Evolutionary conservation across 1,140 invertebrate species (phyloP).

Genomic region (Tetramorium alpestre): DNA sequence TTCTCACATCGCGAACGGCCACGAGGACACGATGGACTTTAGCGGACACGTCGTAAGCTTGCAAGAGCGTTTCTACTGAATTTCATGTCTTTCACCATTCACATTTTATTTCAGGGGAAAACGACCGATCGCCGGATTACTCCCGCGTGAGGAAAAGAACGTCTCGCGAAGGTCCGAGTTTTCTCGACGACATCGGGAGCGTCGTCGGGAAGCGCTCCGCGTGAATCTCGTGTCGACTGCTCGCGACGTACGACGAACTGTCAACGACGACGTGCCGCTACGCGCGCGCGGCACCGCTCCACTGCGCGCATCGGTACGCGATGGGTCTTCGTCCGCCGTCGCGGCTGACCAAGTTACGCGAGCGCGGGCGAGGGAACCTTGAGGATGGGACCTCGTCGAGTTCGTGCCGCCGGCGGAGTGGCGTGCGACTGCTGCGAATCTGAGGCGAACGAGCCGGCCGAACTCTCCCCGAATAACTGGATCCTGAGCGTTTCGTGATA

Average conservation of each 20-base stretch:
- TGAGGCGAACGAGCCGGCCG: neutral
- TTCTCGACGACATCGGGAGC: neutral
- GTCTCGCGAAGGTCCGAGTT: too few species aligned
- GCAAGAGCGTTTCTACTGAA: neutral
- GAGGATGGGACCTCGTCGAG: neutral
- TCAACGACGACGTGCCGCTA: slow-evolving; percentile 18
- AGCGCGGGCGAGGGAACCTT: slow-evolving; percentile 25
- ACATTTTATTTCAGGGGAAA: neutral
- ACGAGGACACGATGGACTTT: neutral
- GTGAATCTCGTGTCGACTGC: neutral
- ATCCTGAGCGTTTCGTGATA: neutral
- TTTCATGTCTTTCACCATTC: neutral
- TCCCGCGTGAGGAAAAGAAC: neutral
- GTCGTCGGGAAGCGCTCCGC: too few species aligned
- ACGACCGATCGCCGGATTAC: neutral
- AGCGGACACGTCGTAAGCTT: neutral
- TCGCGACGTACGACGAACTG: neutral
- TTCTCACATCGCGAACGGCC: neutral
- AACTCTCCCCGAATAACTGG: slow-evolving; percentile 33
- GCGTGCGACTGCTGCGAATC: neutral
- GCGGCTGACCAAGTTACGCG: neutral
- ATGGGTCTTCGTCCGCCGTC: neutral
- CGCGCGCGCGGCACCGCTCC: neutral
- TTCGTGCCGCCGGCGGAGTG: neutral
- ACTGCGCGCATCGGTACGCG: slow-evolving; percentile 4